Evolutionary conservation across 1,140 invertebrate genomes (phyloP).

Genomic region (Stegodyphus dumicola): DNA sequence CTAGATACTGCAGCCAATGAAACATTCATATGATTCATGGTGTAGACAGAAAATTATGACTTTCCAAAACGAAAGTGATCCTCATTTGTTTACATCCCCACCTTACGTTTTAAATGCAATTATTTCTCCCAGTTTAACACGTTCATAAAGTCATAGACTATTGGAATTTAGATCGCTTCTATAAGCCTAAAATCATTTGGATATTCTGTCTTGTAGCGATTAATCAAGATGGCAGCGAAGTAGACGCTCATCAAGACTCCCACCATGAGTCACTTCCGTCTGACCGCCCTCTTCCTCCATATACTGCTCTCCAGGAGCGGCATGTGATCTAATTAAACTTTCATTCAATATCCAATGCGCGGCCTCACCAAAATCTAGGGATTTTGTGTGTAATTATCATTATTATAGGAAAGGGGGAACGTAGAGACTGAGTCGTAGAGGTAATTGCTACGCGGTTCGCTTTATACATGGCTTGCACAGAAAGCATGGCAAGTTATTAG

Average conservation of each 20-base stretch:
- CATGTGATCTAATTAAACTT: constrained; percentile 40
- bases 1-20: too few relatives aligned
- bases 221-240: constrained; percentile 9
- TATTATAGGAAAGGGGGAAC: constrained; percentile 1
- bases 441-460: too few relatives aligned
- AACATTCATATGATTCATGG: too few relatives aligned
- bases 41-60: too few relatives aligned
- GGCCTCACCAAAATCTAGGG: not conserved
- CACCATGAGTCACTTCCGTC: constrained; percentile 15
- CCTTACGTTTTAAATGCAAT: too few relatives aligned
- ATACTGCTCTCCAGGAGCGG: not conserved
- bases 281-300: not conserved
- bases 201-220: not conserved
- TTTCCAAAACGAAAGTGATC: too few relatives aligned
- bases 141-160: too few relatives aligned
- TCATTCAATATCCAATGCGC: constrained; percentile 31
- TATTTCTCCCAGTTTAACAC: too few relatives aligned
- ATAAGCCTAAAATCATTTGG: not conserved
- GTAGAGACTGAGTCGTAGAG: too few relatives aligned
- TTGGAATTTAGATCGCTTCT: not conserved
- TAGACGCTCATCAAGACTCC: not conserved
- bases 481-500: too few relatives aligned
- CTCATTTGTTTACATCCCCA: too few relatives aligned
- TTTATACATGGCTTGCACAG: too few relatives aligned
- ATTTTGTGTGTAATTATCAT: constrained; percentile 33